phyloP scores from a whole-genome alignment of 2,888 invertebrate species.

The Eupithecia tripunctaria region DNA sequence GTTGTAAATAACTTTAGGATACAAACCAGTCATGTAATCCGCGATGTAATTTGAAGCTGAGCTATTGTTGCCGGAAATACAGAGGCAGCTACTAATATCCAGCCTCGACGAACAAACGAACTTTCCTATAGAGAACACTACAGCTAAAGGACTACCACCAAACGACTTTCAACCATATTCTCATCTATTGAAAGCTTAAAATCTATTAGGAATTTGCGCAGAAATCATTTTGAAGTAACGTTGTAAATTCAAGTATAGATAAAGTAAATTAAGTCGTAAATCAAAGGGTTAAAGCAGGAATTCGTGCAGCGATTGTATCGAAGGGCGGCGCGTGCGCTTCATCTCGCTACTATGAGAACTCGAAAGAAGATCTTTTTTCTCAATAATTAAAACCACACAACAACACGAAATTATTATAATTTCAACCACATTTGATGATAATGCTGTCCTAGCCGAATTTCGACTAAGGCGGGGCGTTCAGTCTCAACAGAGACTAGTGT shows the following conservation, averaged over 20 bases:
- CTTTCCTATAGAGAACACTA: neutral
- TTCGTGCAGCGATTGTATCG: constrained; percentile 49
- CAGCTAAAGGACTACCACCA: neutral
- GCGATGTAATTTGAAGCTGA: constrained; percentile 30
- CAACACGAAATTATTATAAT: no score
- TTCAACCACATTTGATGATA: no score
- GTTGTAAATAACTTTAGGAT: no score
- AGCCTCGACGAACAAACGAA: constrained; percentile 14
- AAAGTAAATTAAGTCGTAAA: constrained; percentile 52
- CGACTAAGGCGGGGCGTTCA: no score
- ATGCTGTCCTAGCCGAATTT: no score
- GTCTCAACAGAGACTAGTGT: no score
- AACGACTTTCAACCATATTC: constrained; percentile 22
- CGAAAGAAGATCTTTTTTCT: constrained; percentile 9
- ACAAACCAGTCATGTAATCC: constrained; percentile 19
- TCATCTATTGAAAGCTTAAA: neutral
- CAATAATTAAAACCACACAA: neutral
- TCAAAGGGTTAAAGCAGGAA: constrained; percentile 51
- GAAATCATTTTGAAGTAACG: constrained; percentile 41
- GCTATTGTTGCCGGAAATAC: constrained; percentile 40
- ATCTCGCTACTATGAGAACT: constrained; percentile 32
- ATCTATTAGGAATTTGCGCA: constrained; percentile 5
- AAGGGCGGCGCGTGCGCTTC: constrained; percentile 49
- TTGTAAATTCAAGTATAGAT: constrained; percentile 42
- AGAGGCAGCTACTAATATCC: constrained; percentile 24